These are phyloP conservation scores for Aegithalos caudatus DNA, from an alignment of 2,113 vertebrate genomes.

Conservation along the genomic window DNA sequence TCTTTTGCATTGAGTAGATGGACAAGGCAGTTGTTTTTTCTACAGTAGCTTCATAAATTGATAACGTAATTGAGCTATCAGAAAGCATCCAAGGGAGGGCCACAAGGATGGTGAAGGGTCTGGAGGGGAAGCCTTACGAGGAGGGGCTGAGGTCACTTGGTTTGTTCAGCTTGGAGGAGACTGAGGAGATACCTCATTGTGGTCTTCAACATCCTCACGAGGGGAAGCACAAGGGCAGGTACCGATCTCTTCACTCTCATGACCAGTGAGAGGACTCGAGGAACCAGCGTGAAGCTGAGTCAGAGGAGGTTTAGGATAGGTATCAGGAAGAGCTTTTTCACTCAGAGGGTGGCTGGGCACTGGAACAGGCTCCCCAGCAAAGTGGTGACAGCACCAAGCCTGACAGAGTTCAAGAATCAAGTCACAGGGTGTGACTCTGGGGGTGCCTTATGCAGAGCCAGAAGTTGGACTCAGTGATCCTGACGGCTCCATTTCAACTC, in stretches of 20 bases:
- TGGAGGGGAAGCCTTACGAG: not conserved
- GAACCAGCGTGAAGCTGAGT: not conserved
- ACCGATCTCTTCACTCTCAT: not conserved
- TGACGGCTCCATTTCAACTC: not conserved
- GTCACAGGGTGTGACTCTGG: not conserved
- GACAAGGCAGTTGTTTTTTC: conserved; percentile 26
- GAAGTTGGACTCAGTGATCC: not conserved
- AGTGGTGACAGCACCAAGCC: not conserved
- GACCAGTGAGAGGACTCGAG: not conserved
- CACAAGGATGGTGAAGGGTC: not conserved
- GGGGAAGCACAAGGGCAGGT: not conserved
- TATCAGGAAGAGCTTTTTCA: not conserved
- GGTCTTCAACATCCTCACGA: not conserved
- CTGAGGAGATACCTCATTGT: not conserved
- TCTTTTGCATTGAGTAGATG: not conserved
- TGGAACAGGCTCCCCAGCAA: not conserved
- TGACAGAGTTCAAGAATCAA: not conserved
- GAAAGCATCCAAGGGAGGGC: not conserved
- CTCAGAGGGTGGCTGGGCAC: not conserved
- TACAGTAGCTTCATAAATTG: conserved; percentile 19
- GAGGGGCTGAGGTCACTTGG: not conserved
- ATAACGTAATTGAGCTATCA: not conserved
- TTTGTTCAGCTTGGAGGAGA: not conserved
- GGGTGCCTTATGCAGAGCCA: not conserved
- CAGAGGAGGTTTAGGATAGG: not conserved